Evolutionary conservation across 2,113 vertebrate species (phyloP).

Genomic region (Phaetusa simplex): DNA sequence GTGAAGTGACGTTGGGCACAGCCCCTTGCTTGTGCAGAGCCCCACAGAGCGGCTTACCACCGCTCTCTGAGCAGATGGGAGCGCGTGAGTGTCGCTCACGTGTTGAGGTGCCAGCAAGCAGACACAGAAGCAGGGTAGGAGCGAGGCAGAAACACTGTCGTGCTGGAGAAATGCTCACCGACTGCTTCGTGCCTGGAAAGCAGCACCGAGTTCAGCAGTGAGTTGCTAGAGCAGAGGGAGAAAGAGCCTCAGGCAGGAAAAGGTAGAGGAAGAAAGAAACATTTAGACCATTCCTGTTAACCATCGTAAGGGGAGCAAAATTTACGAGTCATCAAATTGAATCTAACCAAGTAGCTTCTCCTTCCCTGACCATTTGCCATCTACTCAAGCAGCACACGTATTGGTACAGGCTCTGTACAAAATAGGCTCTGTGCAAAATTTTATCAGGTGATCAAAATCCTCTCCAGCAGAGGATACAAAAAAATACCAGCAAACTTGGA

Average conservation of each 20-base stretch:
- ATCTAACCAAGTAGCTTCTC: neutral
- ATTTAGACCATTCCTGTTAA: neutral
- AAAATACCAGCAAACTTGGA: neutral
- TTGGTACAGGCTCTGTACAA: neutral
- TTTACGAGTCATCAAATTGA: neutral
- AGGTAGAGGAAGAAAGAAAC: neutral
- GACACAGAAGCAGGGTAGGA: neutral
- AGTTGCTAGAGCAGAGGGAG: neutral
- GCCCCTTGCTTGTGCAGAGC: neutral
- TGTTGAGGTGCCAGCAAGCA: neutral
- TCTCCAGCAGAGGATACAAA: neutral
- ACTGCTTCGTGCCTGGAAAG: neutral
- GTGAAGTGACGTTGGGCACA: neutral
- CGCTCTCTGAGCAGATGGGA: neutral
- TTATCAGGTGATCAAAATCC: neutral
- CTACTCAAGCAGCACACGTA: neutral
- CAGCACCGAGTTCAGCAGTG: neutral
- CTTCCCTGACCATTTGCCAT: neutral
- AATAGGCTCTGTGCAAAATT: neutral
- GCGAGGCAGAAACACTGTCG: rapidly evolving
- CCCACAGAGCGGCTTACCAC: neutral
- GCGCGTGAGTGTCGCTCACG: neutral
- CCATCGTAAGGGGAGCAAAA: neutral
- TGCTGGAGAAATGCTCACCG: neutral
- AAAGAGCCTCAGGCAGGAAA: neutral